Percentiles rank a stretch among this genome's conserved stretches.
phyloP scores from a whole-genome alignment of 2,113 vertebrate genomes.

The Bothrops jararaca region DNA sequence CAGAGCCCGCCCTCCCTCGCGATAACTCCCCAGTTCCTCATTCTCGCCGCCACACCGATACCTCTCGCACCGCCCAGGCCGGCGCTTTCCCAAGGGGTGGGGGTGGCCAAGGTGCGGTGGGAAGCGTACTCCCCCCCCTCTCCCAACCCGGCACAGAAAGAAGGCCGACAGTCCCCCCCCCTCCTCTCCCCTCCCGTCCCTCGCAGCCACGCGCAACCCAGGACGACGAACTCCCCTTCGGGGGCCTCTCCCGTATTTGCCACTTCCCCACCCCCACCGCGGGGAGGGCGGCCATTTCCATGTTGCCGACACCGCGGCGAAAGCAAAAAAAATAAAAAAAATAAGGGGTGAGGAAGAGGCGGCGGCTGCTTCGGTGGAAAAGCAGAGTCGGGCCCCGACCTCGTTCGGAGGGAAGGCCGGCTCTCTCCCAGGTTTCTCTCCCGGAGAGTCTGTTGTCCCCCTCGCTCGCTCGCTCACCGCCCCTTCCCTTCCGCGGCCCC shows the following conservation, averaged over 20 bases:
- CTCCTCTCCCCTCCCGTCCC: not conserved
- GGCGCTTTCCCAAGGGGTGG: not conserved
- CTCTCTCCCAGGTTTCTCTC: not conserved
- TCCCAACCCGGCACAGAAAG: not conserved
- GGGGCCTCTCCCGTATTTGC: slow-evolving; percentile 5
- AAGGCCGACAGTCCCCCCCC: not conserved
- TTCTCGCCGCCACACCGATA: not conserved
- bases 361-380: not conserved
- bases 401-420: not conserved
- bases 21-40: not conserved
- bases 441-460: not conserved
- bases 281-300: slow-evolving; percentile 53
- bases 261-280: slow-evolving; percentile 21
- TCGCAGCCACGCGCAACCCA: not conserved
- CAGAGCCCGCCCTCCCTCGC: not conserved
- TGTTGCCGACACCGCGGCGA: slow-evolving; percentile 53
- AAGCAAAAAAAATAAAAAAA: slow-evolving; percentile 10
- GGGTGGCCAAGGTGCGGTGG: slow-evolving; percentile 10
- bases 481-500: not conserved
- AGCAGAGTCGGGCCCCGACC: not conserved
- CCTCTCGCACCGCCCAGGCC: not conserved
- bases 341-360: fast-evolving
- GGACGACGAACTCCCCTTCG: not conserved
- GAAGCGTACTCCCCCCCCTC: not conserved
- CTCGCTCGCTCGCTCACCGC: slow-evolving; percentile 56